Conservation (phyloP, 2,888 invertebrate species). For the Amphipoea lucens region DNA sequence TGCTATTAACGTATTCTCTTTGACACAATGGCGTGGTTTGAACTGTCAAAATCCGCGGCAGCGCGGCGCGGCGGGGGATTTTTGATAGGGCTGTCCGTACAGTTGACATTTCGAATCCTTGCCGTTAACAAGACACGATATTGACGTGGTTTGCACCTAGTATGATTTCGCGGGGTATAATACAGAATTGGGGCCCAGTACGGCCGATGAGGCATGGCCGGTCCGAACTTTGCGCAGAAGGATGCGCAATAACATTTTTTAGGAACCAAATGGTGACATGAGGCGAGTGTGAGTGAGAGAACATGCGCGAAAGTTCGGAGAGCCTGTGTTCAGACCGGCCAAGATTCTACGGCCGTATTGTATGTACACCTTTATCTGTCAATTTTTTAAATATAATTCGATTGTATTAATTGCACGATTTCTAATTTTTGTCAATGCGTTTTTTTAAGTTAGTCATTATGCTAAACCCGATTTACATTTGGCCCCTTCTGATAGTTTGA, state of each 20-base stretch:
- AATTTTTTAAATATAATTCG: conserved; percentile 12
- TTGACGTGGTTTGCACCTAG: too few species aligned
- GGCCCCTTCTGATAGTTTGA: background rate
- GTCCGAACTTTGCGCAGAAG: background rate
- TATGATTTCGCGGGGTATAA: too few species aligned
- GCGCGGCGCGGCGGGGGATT: too few species aligned
- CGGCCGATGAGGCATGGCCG: background rate
- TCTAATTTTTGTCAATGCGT: background rate
- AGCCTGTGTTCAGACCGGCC: background rate
- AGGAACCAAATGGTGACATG: background rate
- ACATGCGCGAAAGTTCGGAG: background rate
- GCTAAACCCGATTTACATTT: conserved; percentile 9
- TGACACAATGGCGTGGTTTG: too few species aligned
- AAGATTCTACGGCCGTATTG: background rate
- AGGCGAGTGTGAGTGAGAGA: background rate
- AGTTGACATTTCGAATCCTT: too few species aligned
- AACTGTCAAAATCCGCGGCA: too few species aligned
- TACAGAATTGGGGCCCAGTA: background rate
- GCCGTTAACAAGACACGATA: too few species aligned
- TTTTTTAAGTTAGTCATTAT: background rate
- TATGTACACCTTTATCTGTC: background rate
- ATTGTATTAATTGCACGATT: conserved; percentile 22
- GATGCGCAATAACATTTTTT: background rate
- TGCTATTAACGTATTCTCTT: too few species aligned
- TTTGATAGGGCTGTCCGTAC: too few species aligned